These are phyloP conservation scores for Sisyra nigra DNA, from an alignment of 2,888 invertebrate genomes.

Conservation along the genomic window DNA sequence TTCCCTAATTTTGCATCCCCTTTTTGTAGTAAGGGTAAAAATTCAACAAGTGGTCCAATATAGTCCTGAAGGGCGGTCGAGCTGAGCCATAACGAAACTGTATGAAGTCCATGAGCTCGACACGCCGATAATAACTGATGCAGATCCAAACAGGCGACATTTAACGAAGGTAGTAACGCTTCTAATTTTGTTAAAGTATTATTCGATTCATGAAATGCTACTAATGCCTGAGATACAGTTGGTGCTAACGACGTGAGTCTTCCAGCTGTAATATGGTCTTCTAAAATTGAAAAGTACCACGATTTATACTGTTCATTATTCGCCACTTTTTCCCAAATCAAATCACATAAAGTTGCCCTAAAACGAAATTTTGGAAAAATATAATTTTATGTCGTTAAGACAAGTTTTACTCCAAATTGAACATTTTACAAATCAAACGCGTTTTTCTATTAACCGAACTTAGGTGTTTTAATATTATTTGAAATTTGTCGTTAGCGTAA, in stretches of 20 bases:
- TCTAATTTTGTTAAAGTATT: constrained; percentile 45
- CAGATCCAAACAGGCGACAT: constrained; percentile 58
- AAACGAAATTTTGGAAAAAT: constrained; percentile 14
- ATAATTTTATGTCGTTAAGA: no score
- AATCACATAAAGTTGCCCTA: constrained; percentile 41
- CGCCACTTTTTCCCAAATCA: constrained; percentile 43
- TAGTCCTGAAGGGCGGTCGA: constrained; percentile 63
- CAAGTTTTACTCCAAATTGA: no score
- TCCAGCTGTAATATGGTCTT: constrained; percentile 51
- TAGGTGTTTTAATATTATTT: no score
- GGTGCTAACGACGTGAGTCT: constrained; percentile 46
- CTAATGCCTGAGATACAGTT: constrained; percentile 52
- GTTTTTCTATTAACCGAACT: no score
- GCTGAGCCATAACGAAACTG: constrained; percentile 47
- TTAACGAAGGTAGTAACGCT: constrained; percentile 51
- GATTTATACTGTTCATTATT: constrained; percentile 27
- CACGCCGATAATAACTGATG: constrained; percentile 41
- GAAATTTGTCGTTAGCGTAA: no score
- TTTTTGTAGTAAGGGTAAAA: constrained; percentile 35
- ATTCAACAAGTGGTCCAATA: constrained; percentile 53
- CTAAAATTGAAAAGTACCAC: constrained; percentile 48
- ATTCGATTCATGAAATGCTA: constrained; percentile 45
- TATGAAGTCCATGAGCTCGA: constrained; percentile 16
- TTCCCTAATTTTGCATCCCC: constrained; percentile 51
- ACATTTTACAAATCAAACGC: no score